A percentile compares a stretch with the other conserved stretches of the same genome.
These are phyloP conservation scores for Argyra leucocephala DNA, from an alignment of 2,888 invertebrate species.

Conservation along the genomic window DNA sequence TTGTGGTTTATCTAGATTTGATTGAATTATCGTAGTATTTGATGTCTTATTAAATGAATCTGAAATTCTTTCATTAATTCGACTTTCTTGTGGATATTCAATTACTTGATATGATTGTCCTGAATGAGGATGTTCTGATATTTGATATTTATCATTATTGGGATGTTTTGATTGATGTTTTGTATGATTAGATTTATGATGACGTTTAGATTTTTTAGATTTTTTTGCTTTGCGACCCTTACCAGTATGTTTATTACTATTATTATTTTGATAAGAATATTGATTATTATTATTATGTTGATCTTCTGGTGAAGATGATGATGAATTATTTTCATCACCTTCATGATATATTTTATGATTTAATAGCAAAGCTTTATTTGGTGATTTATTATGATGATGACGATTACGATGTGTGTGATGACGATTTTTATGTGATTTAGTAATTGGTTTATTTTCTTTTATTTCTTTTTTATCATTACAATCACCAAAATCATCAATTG, in stretches of 20 bases:
- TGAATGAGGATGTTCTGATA: neutral
- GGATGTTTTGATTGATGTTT: neutral
- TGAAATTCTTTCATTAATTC: neutral
- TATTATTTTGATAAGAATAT: neutral
- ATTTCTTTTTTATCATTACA: neutral
- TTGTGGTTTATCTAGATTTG: neutral
- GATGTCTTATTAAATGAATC: neutral
- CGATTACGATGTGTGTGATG: neutral
- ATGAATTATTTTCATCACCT: neutral
- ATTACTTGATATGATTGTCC: neutral
- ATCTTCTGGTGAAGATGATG: neutral
- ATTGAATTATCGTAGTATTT: neutral
- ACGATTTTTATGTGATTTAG: neutral
- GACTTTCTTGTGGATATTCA: conserved; percentile 15
- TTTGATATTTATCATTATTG: neutral
- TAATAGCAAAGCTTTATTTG: conserved; percentile 9
- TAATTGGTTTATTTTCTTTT: neutral
- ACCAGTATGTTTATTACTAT: too few relatives aligned
- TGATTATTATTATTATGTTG: neutral
- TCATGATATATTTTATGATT: conserved; percentile 16
- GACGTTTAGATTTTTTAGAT: neutral
- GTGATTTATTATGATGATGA: conserved; percentile 9
- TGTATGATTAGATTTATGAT: neutral
- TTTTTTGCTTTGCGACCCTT: neutral
- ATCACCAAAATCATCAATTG: neutral